These are phyloP conservation scores for Nycticryphes semicollaris DNA, from an alignment of 2,113 vertebrate genomes.

Conservation along the genomic window DNA sequence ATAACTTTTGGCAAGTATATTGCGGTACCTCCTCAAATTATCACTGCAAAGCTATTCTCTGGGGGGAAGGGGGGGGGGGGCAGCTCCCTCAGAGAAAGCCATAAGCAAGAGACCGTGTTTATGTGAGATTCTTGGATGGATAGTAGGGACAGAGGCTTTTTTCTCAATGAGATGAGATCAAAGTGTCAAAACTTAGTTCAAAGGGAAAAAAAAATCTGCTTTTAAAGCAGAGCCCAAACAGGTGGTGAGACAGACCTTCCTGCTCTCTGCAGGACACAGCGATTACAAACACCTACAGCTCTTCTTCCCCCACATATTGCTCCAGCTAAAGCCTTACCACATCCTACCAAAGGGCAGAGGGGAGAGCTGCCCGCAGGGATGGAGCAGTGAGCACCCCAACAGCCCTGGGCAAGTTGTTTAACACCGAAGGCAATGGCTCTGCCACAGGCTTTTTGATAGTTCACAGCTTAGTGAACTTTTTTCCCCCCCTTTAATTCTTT, in stretches of 20 bases:
- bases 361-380: background rate
- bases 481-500: background rate
- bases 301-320: background rate
- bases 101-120: no score
- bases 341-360: background rate
- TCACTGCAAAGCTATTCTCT: no score
- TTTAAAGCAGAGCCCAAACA: background rate
- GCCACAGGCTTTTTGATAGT: background rate
- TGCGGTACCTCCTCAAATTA: background rate
- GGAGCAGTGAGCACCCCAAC: accelerated
- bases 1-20: no score
- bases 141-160: background rate
- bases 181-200: background rate
- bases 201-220: background rate
- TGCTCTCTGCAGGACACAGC: background rate
- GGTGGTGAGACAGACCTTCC: background rate
- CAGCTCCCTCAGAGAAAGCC: background rate
- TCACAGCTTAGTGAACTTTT: background rate
- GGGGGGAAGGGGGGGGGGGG: no score
- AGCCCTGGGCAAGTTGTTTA: background rate
- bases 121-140: no score
- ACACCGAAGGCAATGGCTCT: background rate
- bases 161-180: background rate
- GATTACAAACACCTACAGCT: background rate
- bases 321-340: background rate